These are phyloP conservation scores for Platynereis dumerilii DNA, from an alignment of 2,888 invertebrate genomes.

Conservation along the genomic window DNA sequence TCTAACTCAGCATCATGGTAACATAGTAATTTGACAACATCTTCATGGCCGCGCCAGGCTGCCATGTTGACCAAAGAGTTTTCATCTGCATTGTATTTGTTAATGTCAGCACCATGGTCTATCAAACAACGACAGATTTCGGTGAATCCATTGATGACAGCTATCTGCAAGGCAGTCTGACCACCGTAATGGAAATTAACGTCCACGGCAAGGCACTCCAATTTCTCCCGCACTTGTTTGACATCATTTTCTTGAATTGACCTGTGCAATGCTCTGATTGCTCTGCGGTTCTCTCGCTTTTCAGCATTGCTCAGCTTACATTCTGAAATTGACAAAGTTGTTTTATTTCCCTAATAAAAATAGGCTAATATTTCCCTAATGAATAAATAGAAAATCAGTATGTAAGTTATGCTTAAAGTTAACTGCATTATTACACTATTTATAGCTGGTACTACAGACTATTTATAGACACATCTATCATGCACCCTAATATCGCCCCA, in stretches of 20 bases:
- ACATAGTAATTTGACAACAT: constrained; percentile 48
- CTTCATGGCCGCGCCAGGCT: constrained; percentile 44
- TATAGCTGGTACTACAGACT: no score
- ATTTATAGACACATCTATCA: no score
- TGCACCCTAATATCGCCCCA: no score
- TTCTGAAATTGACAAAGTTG: no score
- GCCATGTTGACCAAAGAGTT: constrained; percentile 40
- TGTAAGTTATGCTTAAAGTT: no score
- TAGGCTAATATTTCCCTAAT: no score
- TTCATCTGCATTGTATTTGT: constrained; percentile 50
- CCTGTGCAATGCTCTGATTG: constrained; percentile 43
- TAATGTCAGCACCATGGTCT: constrained; percentile 52
- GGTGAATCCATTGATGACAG: constrained; percentile 47
- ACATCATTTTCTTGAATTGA: constrained; percentile 47
- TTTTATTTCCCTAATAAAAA: no score
- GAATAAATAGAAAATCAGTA: no score
- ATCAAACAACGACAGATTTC: constrained; percentile 53
- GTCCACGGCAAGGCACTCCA: constrained; percentile 49
- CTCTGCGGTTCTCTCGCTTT: constrained; percentile 19
- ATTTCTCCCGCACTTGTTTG: constrained; percentile 41
- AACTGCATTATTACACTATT: no score
- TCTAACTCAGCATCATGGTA: constrained; percentile 49
- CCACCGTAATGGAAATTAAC: constrained; percentile 58
- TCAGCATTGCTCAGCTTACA: neutral
- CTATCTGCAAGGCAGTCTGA: constrained; percentile 54